Base-by-base conservation (phyloP, 2,888 invertebrate genomes). In the Suillia variegata region DNA sequence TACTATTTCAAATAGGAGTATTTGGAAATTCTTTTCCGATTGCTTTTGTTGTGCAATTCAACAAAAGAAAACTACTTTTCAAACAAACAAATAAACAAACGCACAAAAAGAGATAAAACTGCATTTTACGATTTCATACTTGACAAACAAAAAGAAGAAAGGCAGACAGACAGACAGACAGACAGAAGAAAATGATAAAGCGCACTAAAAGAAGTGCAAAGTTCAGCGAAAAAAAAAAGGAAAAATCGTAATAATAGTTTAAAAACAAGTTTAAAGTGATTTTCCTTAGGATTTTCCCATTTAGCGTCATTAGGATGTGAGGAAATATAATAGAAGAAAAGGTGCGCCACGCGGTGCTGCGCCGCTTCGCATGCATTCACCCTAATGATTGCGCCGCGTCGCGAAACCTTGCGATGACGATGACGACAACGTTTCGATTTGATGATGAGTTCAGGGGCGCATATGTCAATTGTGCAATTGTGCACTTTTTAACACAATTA, bases 221-320 rank as follows among this genome's bases (percentile, higher is more conserved):
- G 63, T 62, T 63, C 63, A 60, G 38, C 22, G 56, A 51, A 63
- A 63, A 63, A 63, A 54, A 52, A 54, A 58, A 34, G 50, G 22
- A 47, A 51, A 49, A 26, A 26, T 26, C 4, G 38, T 13, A 38
- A 8, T 38, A 38, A 38, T 4, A 31, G 12, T 12, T 12, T 31
- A 13, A 38, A 13, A 38, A 38, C 10, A n/a, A 45, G 45, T 45
- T 45, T 20, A 45, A 45, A 45, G 45, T 45, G 45, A n/a, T 45
- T 45, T 45, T 20, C 20, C 45, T 17, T n/a, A n/a, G n/a, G n/a
- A n/a, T n/a, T n/a, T n/a, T n/a, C n/a, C n/a, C 13, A 13, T 20
- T 45, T 17, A 20, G 18, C 5, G 45, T 45, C 45, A 38, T 45
- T 45, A 3, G 38, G 13, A n/a, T n/a, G n/a, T n/a, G n/a, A n/a